Evolutionary conservation across 2,888 invertebrate genomes (phyloP), one percentile per base, ranked within the genome.

Genomic region (Dioctria rufipes): DNA sequence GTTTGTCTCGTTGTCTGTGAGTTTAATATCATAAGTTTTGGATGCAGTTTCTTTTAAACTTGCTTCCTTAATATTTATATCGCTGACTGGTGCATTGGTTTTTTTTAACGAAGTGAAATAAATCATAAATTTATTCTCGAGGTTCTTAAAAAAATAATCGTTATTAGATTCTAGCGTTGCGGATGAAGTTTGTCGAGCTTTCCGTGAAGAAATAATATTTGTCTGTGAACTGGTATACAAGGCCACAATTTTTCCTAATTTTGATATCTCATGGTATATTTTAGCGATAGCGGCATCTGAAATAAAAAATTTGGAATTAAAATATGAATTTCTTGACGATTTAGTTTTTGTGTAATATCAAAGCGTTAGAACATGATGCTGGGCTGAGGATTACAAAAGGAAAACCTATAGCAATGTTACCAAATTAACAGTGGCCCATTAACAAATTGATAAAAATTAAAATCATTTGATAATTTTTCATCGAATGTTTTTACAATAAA

Each of bases 221-320:
- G 69, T 42, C n/a, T 82, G 80, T 5, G 80, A 79, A 40, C 83
- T 71, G 2, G 84, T 84, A 60, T 83, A 85, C 5, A 85, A 39
- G 13, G 80, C 84, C 6, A 84, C 80, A 4, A 84, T 69, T 40
- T 83, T 80, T 2, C 83, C 84, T 37, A 86, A 83, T 65, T 90
- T 86, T 39, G 90, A 84, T 13, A 93, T 86, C 73, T 91, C 88
- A 0, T 89, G 87, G 84, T 91, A 90, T 84, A 91, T 89, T 3
- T 91, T 88, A 61, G 90, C 87, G 86, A 94, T 93, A 83, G 91
- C 90, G 4, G 85, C 83, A 86, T 91, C 90, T 90, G 83, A 78
- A 42, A 78, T 65, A n/a, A 25, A 63, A 8, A 49, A 8, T 61
- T 5, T 13, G 13, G 13, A 60, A 42, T 75, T 60, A 25, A 1